These are phyloP conservation scores for Zonotrichia leucophrys DNA, from an alignment of 2,113 vertebrate species.

Conservation along the genomic window DNA sequence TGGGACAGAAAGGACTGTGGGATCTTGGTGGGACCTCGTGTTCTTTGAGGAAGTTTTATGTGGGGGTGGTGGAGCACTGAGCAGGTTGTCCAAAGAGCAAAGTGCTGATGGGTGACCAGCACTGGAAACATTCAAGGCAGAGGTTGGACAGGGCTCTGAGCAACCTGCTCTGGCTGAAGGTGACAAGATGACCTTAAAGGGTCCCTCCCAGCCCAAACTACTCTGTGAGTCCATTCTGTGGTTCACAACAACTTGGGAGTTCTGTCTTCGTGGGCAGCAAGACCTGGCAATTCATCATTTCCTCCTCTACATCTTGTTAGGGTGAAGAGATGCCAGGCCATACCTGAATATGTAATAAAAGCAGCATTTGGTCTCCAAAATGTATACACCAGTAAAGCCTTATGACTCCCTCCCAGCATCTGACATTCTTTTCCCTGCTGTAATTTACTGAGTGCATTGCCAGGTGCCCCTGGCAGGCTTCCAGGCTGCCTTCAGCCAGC, in stretches of 20 bases:
- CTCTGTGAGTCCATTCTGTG: background rate
- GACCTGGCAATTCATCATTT: background rate
- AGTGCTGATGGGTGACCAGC: background rate
- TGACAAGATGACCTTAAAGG: background rate
- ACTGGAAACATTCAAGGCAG: background rate
- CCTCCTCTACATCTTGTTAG: background rate
- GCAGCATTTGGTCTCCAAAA: constrained; percentile 2
- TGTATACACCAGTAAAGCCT: background rate
- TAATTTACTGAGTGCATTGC: constrained; percentile 42
- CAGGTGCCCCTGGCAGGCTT: constrained; percentile 27
- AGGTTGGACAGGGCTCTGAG: background rate
- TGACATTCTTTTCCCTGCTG: constrained; percentile 23
- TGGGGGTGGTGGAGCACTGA: background rate
- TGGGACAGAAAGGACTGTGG: background rate
- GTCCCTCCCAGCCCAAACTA: background rate
- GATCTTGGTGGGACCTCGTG: background rate
- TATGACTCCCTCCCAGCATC: background rate
- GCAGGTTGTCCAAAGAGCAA: background rate
- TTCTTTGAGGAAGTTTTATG: background rate
- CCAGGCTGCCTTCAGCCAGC: constrained; percentile 12
- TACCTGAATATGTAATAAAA: constrained; percentile 37
- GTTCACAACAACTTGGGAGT: background rate
- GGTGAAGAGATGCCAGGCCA: background rate
- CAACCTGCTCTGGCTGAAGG: background rate
- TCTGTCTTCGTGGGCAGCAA: background rate